Base-by-base conservation (phyloP, 2,113 vertebrate genomes). In the Centropus unirufus region DNA sequence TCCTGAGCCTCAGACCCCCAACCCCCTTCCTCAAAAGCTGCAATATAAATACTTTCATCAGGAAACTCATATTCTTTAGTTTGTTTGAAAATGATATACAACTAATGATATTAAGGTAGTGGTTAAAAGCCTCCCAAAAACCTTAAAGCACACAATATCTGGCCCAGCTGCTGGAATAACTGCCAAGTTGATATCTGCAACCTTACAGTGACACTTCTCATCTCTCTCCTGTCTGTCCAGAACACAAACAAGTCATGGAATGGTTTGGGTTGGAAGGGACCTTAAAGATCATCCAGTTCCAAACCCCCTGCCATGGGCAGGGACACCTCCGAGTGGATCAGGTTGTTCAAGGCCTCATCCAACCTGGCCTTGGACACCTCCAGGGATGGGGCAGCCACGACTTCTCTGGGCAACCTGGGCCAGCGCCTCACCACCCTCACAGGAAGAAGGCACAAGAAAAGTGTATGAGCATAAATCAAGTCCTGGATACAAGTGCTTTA, bases 91-190 rank as follows among this genome's bases (percentile, higher is more conserved):
- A 62, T 82, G 0, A 94, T 82, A 57, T 82, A 89, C 64, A 54
- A 58, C 30, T 92, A 54, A 44, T 0, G 6, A 61, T 57, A 79
- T 42, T 42, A 75, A 91, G 47, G 55, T 52, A 92, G 36, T 70
- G 68, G 78, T 49, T 51, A 90, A 92, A 96, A 92, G 64, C 51
- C 64, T 95, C 70, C 73, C 87, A 87, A 89, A 89, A 93, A 69
- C n/a, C 59, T 64, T 61, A 70, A 92, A 70, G 58, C 30, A 81
- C 23, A 76, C 22, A 93, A 54, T 26, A 66, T 78, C 68, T 86
- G 75, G 52, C 78, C 47, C n/a, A 64, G 32, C 27, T 90, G 87
- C 59, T 66, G 87, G 39, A 63, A 27, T 10, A 77, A 63, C 26
- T 63, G 81, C 91, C 40, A 69, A 70, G 49, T 62, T 72, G 26